These are phyloP conservation scores for Equus quagga DNA, from an alignment of 2,113 vertebrate genomes.

Conservation along the genomic window DNA sequence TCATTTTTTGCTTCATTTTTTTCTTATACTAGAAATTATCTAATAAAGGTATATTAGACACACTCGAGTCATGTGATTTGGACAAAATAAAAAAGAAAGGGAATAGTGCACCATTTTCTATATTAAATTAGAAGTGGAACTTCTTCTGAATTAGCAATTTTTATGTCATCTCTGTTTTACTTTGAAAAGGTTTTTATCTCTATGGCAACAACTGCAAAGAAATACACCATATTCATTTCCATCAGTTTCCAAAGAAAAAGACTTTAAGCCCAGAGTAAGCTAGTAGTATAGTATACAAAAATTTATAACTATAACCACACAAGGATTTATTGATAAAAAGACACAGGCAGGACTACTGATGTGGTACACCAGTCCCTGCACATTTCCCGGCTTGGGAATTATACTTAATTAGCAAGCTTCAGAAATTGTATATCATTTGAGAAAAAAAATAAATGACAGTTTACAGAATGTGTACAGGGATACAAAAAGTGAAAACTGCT, in stretches of 20 bases:
- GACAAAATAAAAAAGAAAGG: slow-evolving; percentile 59
- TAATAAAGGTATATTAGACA: slow-evolving; percentile 63
- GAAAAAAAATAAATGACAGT: slow-evolving; percentile 52
- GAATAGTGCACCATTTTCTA: neutral
- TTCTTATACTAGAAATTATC: slow-evolving; percentile 34
- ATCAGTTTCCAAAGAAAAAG: slow-evolving; percentile 29
- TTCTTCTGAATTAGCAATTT: slow-evolving; percentile 68
- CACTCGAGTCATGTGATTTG: slow-evolving; percentile 48
- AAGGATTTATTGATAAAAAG: slow-evolving; percentile 42
- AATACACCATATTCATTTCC: slow-evolving; percentile 51
- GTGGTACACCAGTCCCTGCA: neutral
- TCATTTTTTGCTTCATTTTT: slow-evolving; percentile 48
- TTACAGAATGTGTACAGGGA: neutral
- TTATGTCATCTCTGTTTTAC: slow-evolving; percentile 58
- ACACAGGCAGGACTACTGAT: neutral
- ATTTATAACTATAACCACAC: neutral
- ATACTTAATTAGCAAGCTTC: slow-evolving; percentile 62
- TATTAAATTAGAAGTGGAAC: slow-evolving; percentile 65
- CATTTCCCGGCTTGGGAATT: neutral
- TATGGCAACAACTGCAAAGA: slow-evolving; percentile 70
- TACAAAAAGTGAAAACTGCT: slow-evolving; percentile 62
- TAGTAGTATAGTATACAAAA: neutral
- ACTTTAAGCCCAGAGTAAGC: slow-evolving; percentile 47
- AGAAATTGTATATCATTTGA: slow-evolving; percentile 58
- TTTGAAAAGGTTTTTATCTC: slow-evolving; percentile 74